A percentile compares a stretch with the other conserved stretches of the same genome.
phyloP scores from a whole-genome alignment of 2,888 invertebrate genomes.

The Dermolepida albohirtum region DNA sequence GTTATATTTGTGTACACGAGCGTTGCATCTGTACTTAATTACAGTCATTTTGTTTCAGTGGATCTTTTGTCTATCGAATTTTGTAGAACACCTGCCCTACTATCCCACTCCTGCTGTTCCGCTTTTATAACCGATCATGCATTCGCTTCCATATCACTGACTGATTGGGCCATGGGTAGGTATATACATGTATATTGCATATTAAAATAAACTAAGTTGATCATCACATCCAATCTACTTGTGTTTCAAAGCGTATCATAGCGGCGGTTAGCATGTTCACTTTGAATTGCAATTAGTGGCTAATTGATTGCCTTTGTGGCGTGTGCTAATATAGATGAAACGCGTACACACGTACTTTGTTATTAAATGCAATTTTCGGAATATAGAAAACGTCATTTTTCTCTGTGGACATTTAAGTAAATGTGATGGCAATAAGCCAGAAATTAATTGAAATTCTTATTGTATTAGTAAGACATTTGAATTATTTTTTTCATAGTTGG shows the following conservation, averaged over 20 bases:
- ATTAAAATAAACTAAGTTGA: no score
- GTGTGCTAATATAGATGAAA: slow-evolving; percentile 10
- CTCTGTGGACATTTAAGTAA: no score
- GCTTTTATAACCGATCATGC: no score
- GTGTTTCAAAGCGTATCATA: slow-evolving; percentile 25
- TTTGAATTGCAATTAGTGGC: slow-evolving; percentile 33
- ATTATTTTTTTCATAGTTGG: no score
- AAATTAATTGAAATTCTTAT: no score
- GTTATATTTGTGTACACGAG: neutral
- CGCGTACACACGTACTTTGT: neutral
- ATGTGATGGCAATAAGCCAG: no score
- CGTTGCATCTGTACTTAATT: slow-evolving; percentile 21
- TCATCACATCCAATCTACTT: slow-evolving; percentile 12
- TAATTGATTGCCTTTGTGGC: slow-evolving; percentile 34
- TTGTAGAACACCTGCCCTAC: slow-evolving; percentile 19
- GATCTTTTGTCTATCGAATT: slow-evolving; percentile 19
- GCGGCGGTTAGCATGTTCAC: slow-evolving; percentile 16
- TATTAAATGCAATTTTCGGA: no score
- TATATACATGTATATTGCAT: no score
- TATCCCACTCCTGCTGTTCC: slow-evolving; percentile 5
- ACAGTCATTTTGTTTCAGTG: slow-evolving; percentile 10
- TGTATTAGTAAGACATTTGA: no score
- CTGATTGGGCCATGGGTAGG: no score
- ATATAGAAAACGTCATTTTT: no score
- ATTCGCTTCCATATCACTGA: no score